Evolutionary conservation across 2,113 vertebrate genomes (phyloP), one percentile per base, ranked within the genome.

Genomic region (Plotosus lineatus): DNA sequence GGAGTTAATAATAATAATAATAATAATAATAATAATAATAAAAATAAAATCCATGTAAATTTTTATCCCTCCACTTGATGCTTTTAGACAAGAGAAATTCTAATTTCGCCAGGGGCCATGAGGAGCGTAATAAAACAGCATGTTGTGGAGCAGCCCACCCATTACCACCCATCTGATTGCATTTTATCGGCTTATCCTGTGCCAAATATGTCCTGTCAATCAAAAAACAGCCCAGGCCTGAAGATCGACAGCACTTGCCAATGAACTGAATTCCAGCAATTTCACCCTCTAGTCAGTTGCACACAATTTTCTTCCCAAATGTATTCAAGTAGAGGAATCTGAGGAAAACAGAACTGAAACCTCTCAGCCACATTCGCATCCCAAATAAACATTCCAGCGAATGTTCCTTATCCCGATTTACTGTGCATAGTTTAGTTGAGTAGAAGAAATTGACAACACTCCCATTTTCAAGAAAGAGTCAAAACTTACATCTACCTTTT

Each of bases 231-330:
- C 60, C 66, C 12, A 5, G 44, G 38, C 42, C 23, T 72, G 53
- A 56, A 71, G 55, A 33, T 21, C 11, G 8, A 73, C 53, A 38
- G 17, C 1, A 3, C 26, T 21, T 44, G 51, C 66, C 65, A 71
- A 17, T 10, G 19, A 51, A 79, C 65, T 46, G n/a, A 79, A 53
- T 36, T 55, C 48, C 38, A 36, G 78, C 21, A 21, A 60, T 61
- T 58, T 36, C 51, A n/a, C 38, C 51, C 68, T 48, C 38, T 61
- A 28, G 68, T 58, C 53, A 58, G 42, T 80, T 72, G 9, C 9
- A 21, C 28, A 48, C n/a, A 31, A 71, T 71, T 71, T 50, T 48
- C 65, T 26, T 69, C 11, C 6, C 0, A 71, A 71, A 71, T 71
- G n/a, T 31, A 31, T 48, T 71, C 28, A 21, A n/a, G 28, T 21